Conservation (phyloP, 1,140 invertebrate genomes). For the Pseudoatta argentina region DNA sequence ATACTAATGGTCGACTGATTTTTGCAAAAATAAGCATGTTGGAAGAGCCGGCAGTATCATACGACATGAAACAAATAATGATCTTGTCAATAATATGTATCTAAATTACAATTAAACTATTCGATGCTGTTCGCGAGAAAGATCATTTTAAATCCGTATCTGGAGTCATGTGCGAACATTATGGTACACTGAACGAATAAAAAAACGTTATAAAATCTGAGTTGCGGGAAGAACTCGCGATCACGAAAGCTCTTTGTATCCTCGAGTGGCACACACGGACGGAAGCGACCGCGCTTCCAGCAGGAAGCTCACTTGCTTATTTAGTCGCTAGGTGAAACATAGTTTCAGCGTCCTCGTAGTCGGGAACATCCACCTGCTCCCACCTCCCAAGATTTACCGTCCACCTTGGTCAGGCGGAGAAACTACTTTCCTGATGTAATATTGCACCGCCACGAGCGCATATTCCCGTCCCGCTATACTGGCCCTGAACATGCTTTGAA, state of each 20-base stretch:
- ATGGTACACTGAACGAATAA: conserved; percentile 20
- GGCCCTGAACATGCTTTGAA: conserved; percentile 26
- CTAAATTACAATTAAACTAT: neutral
- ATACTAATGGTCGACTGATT: conserved; percentile 30
- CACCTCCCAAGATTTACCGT: conserved; percentile 68
- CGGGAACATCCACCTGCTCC: conserved; percentile 68
- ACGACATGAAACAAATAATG: neutral
- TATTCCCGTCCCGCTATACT: conserved; percentile 43
- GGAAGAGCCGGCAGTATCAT: neutral
- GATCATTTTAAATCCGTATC: conserved; percentile 6
- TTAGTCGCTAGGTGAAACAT: conserved; percentile 70
- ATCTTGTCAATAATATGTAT: neutral
- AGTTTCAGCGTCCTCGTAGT: conserved; percentile 68
- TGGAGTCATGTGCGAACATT: neutral
- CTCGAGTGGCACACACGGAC: conserved; percentile 33
- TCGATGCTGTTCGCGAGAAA: too few relatives aligned
- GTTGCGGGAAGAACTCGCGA: conserved; percentile 47
- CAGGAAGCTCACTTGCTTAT: conserved; percentile 66
- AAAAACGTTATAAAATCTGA: conserved; percentile 55
- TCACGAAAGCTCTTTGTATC: conserved; percentile 40
- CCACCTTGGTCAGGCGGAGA: conserved; percentile 68
- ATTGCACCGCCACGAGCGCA: conserved; percentile 49
- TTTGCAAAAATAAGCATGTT: neutral
- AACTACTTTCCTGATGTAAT: conserved; percentile 66
- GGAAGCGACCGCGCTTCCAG: conserved; percentile 11